phyloP scores from a whole-genome alignment of 2,797 vertebrate species.

The Arvicola amphibius region DNA sequence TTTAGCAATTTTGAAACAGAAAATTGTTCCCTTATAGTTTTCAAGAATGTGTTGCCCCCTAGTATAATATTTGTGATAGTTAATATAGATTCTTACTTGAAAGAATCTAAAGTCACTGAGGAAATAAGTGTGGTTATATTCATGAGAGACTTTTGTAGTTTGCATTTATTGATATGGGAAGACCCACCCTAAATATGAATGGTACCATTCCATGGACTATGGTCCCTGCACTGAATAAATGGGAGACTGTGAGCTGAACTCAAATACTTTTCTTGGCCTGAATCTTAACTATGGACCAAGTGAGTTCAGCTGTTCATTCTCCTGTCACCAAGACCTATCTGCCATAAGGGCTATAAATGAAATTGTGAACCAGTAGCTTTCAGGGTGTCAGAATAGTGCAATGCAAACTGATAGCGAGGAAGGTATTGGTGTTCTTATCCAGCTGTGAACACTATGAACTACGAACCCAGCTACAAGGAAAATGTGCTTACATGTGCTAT shows the following conservation, averaged over 20 bases:
- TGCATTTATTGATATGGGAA: background rate
- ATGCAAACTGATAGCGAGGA: background rate
- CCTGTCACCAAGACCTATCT: background rate
- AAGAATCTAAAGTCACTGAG: background rate
- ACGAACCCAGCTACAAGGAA: background rate
- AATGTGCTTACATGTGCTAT: background rate
- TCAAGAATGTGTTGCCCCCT: background rate
- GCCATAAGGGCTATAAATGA: background rate
- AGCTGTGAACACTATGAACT: background rate
- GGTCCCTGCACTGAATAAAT: background rate
- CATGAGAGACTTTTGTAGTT: background rate
- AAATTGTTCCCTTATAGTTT: background rate
- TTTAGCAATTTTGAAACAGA: constrained; percentile 47
- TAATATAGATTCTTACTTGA: background rate
- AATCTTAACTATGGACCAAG: background rate
- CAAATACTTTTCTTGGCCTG: background rate
- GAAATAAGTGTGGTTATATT: background rate
- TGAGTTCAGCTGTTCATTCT: background rate
- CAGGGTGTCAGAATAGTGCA: background rate
- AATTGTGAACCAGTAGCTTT: background rate
- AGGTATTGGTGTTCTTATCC: background rate
- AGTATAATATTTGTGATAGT: background rate
- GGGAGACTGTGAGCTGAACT: background rate
- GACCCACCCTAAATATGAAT: background rate
- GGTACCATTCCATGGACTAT: background rate